Conservation (phyloP, 2,888 invertebrate species). For the Tenodera sinensis region DNA sequence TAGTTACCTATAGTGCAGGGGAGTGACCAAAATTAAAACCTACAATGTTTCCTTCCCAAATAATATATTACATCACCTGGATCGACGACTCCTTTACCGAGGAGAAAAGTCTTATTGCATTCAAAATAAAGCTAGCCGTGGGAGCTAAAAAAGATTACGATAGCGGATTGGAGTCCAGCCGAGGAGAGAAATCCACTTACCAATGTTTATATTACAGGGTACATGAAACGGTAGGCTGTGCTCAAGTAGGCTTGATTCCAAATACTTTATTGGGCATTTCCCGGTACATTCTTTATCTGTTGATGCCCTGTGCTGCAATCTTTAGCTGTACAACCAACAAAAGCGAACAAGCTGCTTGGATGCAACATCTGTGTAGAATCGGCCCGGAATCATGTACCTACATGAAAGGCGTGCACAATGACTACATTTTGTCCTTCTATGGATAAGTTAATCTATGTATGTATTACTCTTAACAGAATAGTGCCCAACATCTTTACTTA, state of each 20-base stretch:
- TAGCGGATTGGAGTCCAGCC: too few species aligned
- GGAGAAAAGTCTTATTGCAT: too few species aligned
- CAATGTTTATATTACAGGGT: neutral
- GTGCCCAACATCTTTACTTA: too few species aligned
- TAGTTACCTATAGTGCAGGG: too few species aligned
- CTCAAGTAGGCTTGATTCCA: neutral
- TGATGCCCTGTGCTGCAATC: constrained; percentile 48
- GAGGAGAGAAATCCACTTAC: too few species aligned
- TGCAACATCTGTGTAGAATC: constrained; percentile 50
- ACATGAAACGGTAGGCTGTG: neutral
- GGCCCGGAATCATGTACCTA: constrained; percentile 45
- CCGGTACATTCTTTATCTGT: constrained; percentile 47
- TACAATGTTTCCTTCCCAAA: too few species aligned
- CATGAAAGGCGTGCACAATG: constrained; percentile 53
- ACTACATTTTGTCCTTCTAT: constrained; percentile 52
- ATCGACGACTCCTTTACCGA: too few species aligned
- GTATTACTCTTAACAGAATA: too few species aligned
- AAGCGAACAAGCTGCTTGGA: constrained; percentile 49
- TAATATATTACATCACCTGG: too few species aligned
- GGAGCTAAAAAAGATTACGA: too few species aligned
- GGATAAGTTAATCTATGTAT: constrained; percentile 40
- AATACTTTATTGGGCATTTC: constrained; percentile 37
- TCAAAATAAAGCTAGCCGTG: too few species aligned
- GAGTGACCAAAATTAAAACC: too few species aligned
- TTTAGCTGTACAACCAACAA: constrained; percentile 45